Conservation (phyloP, 1,140 invertebrate species). For the Anadara kagoshimensis region DNA sequence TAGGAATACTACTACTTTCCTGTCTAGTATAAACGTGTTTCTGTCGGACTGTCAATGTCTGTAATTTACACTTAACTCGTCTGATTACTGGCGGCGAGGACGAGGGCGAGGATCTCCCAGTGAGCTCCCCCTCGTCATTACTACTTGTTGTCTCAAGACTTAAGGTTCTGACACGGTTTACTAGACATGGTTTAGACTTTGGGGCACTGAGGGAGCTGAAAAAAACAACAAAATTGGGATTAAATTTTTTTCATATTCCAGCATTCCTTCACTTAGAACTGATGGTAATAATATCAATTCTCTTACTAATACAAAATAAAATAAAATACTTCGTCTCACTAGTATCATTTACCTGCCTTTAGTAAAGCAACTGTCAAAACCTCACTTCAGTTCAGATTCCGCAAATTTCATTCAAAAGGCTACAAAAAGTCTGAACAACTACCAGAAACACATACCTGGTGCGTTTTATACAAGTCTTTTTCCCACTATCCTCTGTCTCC, state of each 20-base stretch:
- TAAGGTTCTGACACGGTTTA: slow-evolving; percentile 76
- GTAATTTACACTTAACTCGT: too few relatives aligned
- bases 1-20: slow-evolving; percentile 8
- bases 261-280: too few relatives aligned
- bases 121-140: slow-evolving; percentile 72
- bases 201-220: slow-evolving; percentile 72
- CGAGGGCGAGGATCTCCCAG: slow-evolving; percentile 56
- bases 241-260: too few relatives aligned
- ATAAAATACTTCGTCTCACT: neutral
- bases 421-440: too few relatives aligned
- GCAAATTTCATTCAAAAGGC: neutral
- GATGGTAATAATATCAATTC: neutral
- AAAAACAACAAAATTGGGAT: slow-evolving; percentile 13
- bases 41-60: neutral
- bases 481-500: slow-evolving; percentile 68
- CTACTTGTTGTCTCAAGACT: slow-evolving; percentile 66
- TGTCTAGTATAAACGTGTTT: neutral
- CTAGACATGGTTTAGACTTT: slow-evolving; percentile 86
- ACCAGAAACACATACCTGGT: slow-evolving; percentile 58
- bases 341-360: neutral
- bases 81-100: slow-evolving; percentile 16
- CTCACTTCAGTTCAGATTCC: neutral
- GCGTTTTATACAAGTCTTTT: slow-evolving; percentile 71
- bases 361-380: neutral
- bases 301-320: neutral